A percentile compares a stretch with the other conserved stretches of the same genome.
Conservation (phyloP, 2,113 vertebrate genomes). For the Cinclus cinclus region DNA sequence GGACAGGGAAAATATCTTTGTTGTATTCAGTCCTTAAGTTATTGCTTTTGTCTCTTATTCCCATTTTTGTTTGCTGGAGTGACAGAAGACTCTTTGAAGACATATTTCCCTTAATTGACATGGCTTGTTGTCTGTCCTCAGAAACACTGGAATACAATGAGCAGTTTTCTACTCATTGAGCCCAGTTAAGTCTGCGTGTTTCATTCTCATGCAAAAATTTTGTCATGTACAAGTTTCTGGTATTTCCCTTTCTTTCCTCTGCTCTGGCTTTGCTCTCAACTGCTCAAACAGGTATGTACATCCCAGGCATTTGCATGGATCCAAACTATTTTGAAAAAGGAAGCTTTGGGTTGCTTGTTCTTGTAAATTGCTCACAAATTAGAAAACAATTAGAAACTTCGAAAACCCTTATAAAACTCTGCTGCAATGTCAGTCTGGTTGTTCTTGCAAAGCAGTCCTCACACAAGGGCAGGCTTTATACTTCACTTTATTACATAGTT, state of each 20-base stretch:
- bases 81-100: background rate
- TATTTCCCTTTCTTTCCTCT: background rate
- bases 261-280: background rate
- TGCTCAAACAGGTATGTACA: background rate
- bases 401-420: background rate
- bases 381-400: background rate
- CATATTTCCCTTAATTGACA: background rate
- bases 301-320: background rate
- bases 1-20: rapidly evolving
- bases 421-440: background rate
- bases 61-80: background rate
- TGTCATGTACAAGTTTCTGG: background rate
- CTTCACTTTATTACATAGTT: background rate
- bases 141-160: background rate
- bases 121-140: background rate
- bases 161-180: background rate
- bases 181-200: background rate
- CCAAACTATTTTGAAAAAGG: background rate
- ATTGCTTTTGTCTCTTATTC: background rate
- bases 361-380: background rate
- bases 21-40: background rate
- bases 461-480: background rate
- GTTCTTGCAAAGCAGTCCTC: background rate
- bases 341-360: background rate
- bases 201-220: background rate